phyloP scores from a whole-genome alignment of 2,888 invertebrate genomes.

The Nipponacmea schrenckii region DNA sequence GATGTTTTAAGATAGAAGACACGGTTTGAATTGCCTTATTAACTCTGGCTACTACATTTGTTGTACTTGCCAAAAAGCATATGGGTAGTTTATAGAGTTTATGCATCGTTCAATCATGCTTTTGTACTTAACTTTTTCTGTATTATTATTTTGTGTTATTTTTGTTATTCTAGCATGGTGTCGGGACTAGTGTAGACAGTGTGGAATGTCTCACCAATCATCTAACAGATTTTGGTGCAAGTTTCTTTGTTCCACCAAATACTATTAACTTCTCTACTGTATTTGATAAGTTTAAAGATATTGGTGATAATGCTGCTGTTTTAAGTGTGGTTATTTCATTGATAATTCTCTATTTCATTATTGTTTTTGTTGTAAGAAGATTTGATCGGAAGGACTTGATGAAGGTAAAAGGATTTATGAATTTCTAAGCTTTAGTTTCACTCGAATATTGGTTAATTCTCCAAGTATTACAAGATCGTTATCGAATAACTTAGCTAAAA shows the following conservation, averaged over 20 bases:
- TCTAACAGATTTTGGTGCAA: slow-evolving; percentile 42
- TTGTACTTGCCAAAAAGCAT: no score
- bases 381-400: slow-evolving; percentile 56
- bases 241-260: slow-evolving; percentile 64
- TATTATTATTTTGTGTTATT: background rate
- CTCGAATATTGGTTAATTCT: no score
- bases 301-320: slow-evolving; percentile 64
- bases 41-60: no score
- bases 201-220: slow-evolving; percentile 35
- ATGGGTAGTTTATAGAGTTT: no score
- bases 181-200: background rate
- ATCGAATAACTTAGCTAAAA: no score
- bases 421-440: no score
- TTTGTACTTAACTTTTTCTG: no score
- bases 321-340: slow-evolving; percentile 61
- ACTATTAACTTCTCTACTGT: slow-evolving; percentile 65
- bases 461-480: no score
- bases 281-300: slow-evolving; percentile 55
- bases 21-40: no score
- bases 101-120: no score
- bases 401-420: slow-evolving; percentile 36
- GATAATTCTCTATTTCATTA: slow-evolving; percentile 49
- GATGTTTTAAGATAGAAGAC: no score
- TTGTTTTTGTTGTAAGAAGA: slow-evolving; percentile 58
- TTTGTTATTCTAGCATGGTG: slow-evolving; percentile 24